Percentiles rank a stretch among this genome's conserved stretches.
phyloP scores from a whole-genome alignment of 35 echinoderm and acorn worm genomes.

The Heliocidaris erythrogramma region DNA sequence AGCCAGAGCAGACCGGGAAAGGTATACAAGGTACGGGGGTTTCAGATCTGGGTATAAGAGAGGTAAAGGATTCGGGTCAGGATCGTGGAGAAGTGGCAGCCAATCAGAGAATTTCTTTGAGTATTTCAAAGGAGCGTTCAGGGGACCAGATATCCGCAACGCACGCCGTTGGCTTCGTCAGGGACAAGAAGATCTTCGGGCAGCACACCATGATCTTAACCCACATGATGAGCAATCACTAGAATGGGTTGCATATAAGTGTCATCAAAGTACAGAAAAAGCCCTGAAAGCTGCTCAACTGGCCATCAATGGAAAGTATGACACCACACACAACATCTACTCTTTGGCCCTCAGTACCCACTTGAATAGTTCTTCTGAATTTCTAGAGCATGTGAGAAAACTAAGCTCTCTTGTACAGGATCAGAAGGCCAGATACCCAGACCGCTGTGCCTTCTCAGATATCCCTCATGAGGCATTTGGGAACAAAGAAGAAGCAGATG shows the following conservation, averaged over 20 bases:
- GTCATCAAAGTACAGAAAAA: conserved; percentile 18
- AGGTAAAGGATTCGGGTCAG: neutral
- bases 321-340: neutral
- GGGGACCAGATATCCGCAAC: conserved; percentile 49
- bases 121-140: neutral
- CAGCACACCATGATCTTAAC: neutral
- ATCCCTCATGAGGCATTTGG: neutral
- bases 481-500: neutral
- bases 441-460: neutral
- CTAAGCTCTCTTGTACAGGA: neutral
- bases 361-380: neutral
- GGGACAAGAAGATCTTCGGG: too few species aligned
- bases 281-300: conserved; percentile 36
- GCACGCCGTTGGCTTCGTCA: too few species aligned
- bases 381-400: neutral
- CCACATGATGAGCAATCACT: conserved; percentile 11
- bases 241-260: conserved; percentile 29
- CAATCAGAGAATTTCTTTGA: too few species aligned
- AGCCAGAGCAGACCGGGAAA: too few species aligned
- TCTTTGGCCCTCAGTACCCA: neutral
- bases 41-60: too few species aligned
- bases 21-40: too few species aligned
- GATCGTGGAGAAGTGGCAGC: too few species aligned
- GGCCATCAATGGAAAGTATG: neutral
- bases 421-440: neutral